phyloP scores from a whole-genome alignment of 2,888 invertebrate species.

The Galerucella pusilla region DNA sequence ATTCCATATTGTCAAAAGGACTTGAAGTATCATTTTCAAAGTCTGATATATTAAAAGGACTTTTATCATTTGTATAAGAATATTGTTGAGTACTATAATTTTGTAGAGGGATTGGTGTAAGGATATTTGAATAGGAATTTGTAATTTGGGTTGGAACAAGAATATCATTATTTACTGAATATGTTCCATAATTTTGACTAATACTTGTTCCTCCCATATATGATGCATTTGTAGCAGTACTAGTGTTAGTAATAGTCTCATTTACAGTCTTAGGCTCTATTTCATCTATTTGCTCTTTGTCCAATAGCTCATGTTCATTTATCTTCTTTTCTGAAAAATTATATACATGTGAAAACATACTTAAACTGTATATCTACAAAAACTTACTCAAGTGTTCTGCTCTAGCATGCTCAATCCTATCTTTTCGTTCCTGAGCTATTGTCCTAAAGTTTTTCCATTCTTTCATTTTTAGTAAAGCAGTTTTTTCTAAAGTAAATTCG shows the following conservation, averaged over 20 bases:
- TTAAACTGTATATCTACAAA: background rate
- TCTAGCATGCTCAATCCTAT: slow-evolving; percentile 66
- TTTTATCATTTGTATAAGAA: slow-evolving; percentile 53
- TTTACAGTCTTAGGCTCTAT: slow-evolving; percentile 45
- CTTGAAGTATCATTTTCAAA: slow-evolving; percentile 93
- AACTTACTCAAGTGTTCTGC: slow-evolving; percentile 52
- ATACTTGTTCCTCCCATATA: slow-evolving; percentile 32
- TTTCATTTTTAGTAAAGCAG: slow-evolving; percentile 76
- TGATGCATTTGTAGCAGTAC: slow-evolving; percentile 31
- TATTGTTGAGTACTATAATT: slow-evolving; percentile 43
- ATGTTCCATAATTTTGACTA: slow-evolving; percentile 46
- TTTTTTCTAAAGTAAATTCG: slow-evolving; percentile 79
- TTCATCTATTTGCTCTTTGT: slow-evolving; percentile 46
- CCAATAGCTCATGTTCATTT: slow-evolving; percentile 43
- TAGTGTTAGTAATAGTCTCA: slow-evolving; percentile 39
- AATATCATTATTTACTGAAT: slow-evolving; percentile 48
- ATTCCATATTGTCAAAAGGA: slow-evolving; percentile 92
- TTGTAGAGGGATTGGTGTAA: slow-evolving; percentile 64
- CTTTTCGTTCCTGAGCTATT: slow-evolving; percentile 71
- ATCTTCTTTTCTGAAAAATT: slow-evolving; percentile 32
- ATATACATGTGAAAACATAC: background rate
- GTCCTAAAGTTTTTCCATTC: slow-evolving; percentile 77
- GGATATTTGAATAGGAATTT: slow-evolving; percentile 61
- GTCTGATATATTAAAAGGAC: slow-evolving; percentile 73
- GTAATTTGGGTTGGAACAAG: slow-evolving; percentile 57